phyloP scores from a whole-genome alignment of 2,797 vertebrate species.

The Allobates femoralis region DNA sequence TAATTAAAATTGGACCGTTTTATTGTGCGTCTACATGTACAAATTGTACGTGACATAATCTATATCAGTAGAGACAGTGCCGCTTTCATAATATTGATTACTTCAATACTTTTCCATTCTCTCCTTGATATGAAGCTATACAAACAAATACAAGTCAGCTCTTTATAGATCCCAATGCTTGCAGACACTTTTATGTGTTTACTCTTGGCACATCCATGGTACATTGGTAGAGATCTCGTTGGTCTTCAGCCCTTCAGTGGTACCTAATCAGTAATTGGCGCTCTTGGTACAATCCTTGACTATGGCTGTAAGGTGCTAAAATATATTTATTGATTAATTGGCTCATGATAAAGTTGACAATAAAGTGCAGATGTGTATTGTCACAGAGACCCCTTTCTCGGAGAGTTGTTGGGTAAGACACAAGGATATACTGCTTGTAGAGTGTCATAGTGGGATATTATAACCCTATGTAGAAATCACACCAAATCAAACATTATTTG shows the following conservation, averaged over 20 bases:
- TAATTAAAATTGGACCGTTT: slow-evolving; percentile 42
- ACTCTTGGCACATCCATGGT: background rate
- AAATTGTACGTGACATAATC: slow-evolving; percentile 24
- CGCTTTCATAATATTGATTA: slow-evolving; percentile 34
- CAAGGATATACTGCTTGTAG: too few relatives aligned
- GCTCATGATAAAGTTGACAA: too few relatives aligned
- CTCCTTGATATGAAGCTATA: background rate
- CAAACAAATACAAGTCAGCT: background rate
- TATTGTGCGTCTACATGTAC: slow-evolving; percentile 17
- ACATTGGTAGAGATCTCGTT: background rate
- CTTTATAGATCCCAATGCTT: background rate
- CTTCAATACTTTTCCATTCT: background rate
- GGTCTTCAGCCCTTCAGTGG: background rate
- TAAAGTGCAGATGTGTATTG: too few relatives aligned
- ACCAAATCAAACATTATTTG: too few relatives aligned
- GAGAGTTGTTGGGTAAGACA: too few relatives aligned
- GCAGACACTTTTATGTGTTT: background rate
- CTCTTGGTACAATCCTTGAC: background rate
- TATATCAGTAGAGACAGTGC: slow-evolving; percentile 19
- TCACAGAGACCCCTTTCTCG: too few relatives aligned
- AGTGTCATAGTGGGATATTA: too few relatives aligned
- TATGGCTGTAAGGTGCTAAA: background rate
- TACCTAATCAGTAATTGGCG: background rate
- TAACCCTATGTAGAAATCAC: too few relatives aligned
- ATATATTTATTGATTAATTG: too few relatives aligned